These are phyloP conservation scores for Brachionus rubens DNA, from an alignment of 1,140 invertebrate species.

Conservation along the genomic window DNA sequence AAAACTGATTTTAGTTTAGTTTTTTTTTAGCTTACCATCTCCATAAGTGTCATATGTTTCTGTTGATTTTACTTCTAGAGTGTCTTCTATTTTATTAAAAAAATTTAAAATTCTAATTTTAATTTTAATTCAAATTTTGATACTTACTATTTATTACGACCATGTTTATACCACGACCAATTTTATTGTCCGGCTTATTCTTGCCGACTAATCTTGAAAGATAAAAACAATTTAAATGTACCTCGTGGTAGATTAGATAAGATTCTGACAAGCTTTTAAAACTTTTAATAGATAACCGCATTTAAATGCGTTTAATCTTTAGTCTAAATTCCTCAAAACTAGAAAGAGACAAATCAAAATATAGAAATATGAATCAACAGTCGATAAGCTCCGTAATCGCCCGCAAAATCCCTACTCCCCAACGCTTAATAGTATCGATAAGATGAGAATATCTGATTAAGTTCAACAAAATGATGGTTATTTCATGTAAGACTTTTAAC, in stretches of 20 bases:
- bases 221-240: neutral
- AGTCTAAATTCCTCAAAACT: no score
- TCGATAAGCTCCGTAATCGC: no score
- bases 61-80: slow-evolving; percentile 48
- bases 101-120: neutral
- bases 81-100: slow-evolving; percentile 51
- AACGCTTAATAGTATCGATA: no score
- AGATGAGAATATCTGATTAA: no score
- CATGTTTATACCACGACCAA: slow-evolving; percentile 51
- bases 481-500: no score
- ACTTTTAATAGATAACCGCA: no score
- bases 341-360: no score
- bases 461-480: no score
- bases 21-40: slow-evolving; percentile 50
- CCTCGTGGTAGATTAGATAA: neutral
- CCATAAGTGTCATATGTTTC: slow-evolving; percentile 53
- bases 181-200: slow-evolving; percentile 51
- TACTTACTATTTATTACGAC: slow-evolving; percentile 52
- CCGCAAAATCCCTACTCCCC: no score
- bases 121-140: slow-evolving; percentile 42
- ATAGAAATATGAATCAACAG: no score
- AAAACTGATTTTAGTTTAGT: neutral
- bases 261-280: no score
- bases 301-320: no score
- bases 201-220: slow-evolving; percentile 49